Evolutionary conservation across 2,797 vertebrate species (phyloP).

Genomic region (Distichodus sexfasciatus): DNA sequence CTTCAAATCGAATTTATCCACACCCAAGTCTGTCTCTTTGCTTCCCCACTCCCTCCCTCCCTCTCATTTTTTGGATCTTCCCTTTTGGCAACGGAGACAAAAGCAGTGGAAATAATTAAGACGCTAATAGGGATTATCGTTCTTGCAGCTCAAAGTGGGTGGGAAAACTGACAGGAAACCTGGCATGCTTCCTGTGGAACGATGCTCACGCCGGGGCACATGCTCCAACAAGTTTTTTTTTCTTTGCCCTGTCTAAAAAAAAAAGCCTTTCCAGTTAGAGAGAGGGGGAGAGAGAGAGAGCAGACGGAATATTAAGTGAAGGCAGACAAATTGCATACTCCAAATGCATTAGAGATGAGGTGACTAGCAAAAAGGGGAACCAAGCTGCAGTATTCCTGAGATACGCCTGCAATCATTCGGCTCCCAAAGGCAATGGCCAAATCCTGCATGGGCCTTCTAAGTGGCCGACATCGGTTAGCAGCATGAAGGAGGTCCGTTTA

Average conservation of each 20-base stretch:
- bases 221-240: constrained; percentile 20
- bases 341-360: constrained; percentile 44
- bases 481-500: neutral
- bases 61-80: neutral
- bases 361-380: constrained; percentile 6
- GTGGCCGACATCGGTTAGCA: constrained; percentile 19
- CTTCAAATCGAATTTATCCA: constrained; percentile 23
- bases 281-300: neutral
- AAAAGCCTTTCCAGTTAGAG: neutral
- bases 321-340: constrained; percentile 34
- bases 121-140: constrained; percentile 25
- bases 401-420: constrained; percentile 40
- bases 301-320: constrained; percentile 3
- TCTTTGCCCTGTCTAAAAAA: neutral
- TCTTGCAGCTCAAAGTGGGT: neutral
- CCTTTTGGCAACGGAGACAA: constrained; percentile 19
- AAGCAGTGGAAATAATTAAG: constrained; percentile 19
- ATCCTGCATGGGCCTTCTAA: constrained; percentile 27
- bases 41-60: neutral
- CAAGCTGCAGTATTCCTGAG: constrained; percentile 26
- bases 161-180: neutral
- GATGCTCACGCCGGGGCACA: neutral
- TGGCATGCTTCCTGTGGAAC: neutral
- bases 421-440: constrained; percentile 34
- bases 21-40: neutral